Evolutionary conservation across 2,888 invertebrate genomes (phyloP).

Genomic region (Rutpela maculata): DNA sequence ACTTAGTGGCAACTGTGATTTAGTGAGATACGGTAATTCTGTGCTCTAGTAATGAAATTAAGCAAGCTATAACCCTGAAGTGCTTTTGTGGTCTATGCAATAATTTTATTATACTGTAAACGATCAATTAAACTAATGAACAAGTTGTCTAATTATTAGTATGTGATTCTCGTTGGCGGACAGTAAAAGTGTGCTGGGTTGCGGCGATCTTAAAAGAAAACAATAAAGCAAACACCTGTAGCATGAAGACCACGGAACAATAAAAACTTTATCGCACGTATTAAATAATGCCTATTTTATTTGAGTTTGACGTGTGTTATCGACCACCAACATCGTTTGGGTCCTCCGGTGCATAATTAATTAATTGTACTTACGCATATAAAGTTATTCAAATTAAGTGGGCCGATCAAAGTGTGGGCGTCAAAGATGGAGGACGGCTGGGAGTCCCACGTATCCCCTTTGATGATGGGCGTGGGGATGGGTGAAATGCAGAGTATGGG

Average conservation of each 20-base stretch:
- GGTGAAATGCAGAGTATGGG: slow-evolving; percentile 68
- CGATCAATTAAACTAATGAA: neutral
- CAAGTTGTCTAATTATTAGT: slow-evolving; percentile 27
- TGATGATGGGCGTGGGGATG: slow-evolving; percentile 73
- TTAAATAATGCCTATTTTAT: slow-evolving; percentile 50
- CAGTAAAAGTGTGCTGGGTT: slow-evolving; percentile 28
- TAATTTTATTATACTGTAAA: slow-evolving; percentile 1
- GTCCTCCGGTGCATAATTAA: slow-evolving; percentile 56
- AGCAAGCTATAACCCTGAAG: neutral
- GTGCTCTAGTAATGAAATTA: slow-evolving; percentile 9
- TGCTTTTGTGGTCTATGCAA: neutral
- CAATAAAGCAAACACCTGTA: slow-evolving; percentile 42
- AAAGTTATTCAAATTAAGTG: slow-evolving; percentile 59
- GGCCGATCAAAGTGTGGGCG: slow-evolving; percentile 61
- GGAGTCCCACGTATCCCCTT: slow-evolving; percentile 73
- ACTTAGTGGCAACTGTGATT: slow-evolving; percentile 29
- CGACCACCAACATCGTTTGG: slow-evolving; percentile 57
- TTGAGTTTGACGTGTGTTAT: slow-evolving; percentile 51
- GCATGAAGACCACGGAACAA: slow-evolving; percentile 35
- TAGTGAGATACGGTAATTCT: slow-evolving; percentile 23
- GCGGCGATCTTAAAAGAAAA: slow-evolving; percentile 29
- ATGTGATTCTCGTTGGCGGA: slow-evolving; percentile 29
- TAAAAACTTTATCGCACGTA: slow-evolving; percentile 38
- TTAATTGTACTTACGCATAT: slow-evolving; percentile 56
- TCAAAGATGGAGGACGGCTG: slow-evolving; percentile 73